A percentile compares a stretch with the other conserved stretches of the same genome.
phyloP scores from a whole-genome alignment of 2,113 vertebrate species.

The Aepyceros melampus region DNA sequence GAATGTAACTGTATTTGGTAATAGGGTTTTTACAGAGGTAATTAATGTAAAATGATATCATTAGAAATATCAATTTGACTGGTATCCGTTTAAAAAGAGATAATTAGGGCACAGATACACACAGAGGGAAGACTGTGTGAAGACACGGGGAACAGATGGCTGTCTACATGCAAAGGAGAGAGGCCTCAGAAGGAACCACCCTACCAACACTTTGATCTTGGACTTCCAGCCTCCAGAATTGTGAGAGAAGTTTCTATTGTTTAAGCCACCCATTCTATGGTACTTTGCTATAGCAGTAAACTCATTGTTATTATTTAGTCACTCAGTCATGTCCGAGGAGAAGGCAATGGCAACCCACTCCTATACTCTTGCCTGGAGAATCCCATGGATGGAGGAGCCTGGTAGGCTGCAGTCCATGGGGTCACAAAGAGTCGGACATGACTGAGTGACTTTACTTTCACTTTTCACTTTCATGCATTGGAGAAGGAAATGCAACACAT shows the following conservation, averaged over 20 bases:
- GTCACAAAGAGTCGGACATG: rapidly evolving
- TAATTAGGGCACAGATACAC: not conserved
- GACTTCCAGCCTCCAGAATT: not conserved
- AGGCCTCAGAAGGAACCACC: not conserved
- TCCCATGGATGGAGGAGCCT: too few species aligned
- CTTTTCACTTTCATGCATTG: too few species aligned
- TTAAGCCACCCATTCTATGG: not conserved
- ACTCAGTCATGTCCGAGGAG: not conserved
- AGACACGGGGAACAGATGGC: not conserved
- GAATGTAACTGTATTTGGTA: not conserved
- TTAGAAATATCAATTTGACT: not conserved
- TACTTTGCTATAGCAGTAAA: not conserved
- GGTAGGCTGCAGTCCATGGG: too few species aligned
- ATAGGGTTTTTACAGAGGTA: not conserved
- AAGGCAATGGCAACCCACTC: not conserved
- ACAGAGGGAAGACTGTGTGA: not conserved
- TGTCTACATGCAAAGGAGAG: not conserved
- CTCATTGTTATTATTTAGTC: not conserved
- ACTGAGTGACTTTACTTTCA: too few species aligned
- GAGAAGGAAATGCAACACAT: too few species aligned
- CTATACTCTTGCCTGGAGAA: too few species aligned
- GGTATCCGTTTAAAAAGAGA: not conserved
- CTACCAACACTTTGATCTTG: not conserved
- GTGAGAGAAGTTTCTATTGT: not conserved
- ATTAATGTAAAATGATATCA: not conserved